Base-by-base conservation (phyloP, 2,888 invertebrate species). In the Melanostoma mellinum region DNA sequence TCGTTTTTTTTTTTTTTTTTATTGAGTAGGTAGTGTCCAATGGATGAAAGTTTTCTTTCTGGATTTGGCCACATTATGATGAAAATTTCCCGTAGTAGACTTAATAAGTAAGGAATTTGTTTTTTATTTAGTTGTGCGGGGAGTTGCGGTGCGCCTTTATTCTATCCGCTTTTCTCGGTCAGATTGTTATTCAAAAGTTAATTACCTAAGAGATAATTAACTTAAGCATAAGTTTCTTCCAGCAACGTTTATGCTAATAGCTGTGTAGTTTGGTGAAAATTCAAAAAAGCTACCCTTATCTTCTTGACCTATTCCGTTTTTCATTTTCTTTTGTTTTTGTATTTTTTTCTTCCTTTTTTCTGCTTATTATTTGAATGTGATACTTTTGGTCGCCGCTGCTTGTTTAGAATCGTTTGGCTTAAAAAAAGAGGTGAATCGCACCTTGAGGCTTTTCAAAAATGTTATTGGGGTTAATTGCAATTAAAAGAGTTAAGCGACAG, bases 201-300 rank as follows among this genome's bases (percentile, higher is more conserved):
- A 84, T 84, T 84, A 84, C 74, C 84, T 79, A 50, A 71, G 74
- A 84, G 79, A 75, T 84, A 84, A 84, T 84, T 84, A 84, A 84
- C 84, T 84, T 84, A 75, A 75, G 84, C 74, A 84, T 84, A 84
- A 84, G 84, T 79, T 84, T 75, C 56, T 82, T 68, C 67, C 36
- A 72, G 74, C 73, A 58, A 78, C 84, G 46, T 84, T 84, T 84
- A 84, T 84, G 84, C 84, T 84, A 84, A 84, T 79, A 79, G 84
- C 71, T 65, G 32, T 55, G 73, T 56, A 67, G 60, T 84, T 77
- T 79, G 46, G 53, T 48, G 55, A 36, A 48, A 69, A 75, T 46
- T 46, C 53, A 63, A 48, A 33, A 40, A 44, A 42, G 30, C 44
- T 35, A 60, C 61, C 72, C 38, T 60, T 61, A 48, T 32, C 48